A percentile compares a stretch with the other conserved stretches of the same genome.
These are phyloP conservation scores for Cyprinodon brontotheroides DNA, from an alignment of 2,113 vertebrate genomes.

Conservation along the genomic window DNA sequence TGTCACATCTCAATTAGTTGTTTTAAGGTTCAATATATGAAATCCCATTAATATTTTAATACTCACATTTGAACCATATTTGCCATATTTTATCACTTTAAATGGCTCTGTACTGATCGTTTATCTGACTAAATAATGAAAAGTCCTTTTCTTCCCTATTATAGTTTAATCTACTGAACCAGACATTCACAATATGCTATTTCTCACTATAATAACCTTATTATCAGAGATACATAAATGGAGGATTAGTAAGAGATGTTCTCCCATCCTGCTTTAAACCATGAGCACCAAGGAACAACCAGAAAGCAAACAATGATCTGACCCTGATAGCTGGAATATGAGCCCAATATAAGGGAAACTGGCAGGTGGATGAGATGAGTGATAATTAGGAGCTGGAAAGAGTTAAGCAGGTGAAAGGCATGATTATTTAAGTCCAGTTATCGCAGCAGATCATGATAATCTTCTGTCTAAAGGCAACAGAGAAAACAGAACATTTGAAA, in stretches of 20 bases:
- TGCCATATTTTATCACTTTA: conserved; percentile 13
- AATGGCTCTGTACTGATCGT: conserved; percentile 13
- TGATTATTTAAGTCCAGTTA: too few relatives aligned
- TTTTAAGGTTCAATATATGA: conserved; percentile 7
- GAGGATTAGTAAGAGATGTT: conserved; percentile 7
- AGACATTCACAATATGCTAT: conserved; percentile 42
- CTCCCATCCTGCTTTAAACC: conserved; percentile 10
- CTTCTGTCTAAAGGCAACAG: conserved; percentile 20
- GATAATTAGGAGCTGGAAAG: too few relatives aligned
- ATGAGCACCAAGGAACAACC: neutral
- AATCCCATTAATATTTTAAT: conserved; percentile 16
- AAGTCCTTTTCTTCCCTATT: conserved; percentile 20
- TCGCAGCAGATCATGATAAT: too few relatives aligned
- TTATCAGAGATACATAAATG: conserved; percentile 26
- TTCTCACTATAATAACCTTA: conserved; percentile 36
- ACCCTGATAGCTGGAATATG: too few relatives aligned
- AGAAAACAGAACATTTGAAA: conserved; percentile 35
- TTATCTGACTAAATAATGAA: conserved; percentile 31
- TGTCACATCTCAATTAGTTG: conserved; percentile 11
- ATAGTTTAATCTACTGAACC: conserved; percentile 35
- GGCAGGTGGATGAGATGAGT: too few relatives aligned
- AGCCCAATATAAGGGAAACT: too few relatives aligned
- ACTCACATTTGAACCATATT: conserved; percentile 20
- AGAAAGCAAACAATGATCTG: too few relatives aligned
- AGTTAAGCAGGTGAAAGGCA: too few relatives aligned